Evolutionary conservation across 2,888 invertebrate genomes (phyloP), one percentile per base, ranked within the genome.

Genomic region (Scelioninae gen. 2): DNA sequence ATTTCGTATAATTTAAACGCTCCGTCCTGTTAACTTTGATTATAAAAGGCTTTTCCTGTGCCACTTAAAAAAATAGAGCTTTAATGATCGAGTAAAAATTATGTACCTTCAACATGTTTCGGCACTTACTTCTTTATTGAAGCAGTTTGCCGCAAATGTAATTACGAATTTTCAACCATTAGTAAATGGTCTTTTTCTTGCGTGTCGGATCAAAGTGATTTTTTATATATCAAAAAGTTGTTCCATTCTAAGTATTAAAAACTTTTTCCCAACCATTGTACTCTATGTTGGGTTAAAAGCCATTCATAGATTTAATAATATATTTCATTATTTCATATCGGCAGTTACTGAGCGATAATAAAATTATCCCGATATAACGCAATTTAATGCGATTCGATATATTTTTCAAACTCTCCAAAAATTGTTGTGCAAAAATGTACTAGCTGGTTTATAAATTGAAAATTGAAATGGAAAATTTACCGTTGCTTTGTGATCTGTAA

Each of bases 31-130:
- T 52, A 63, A 52, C 52, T 63, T 52, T 45, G 43, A 63, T 63
- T 63, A 43, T 53, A 53, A 63, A 43, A 63, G 25, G 52, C 43
- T 63, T 43, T 64, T 46, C 11, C 25, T 41, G 19, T 18, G 11
- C 19, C 41, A 64, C 25, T 46, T 55, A 46, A 48, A 64, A 63
- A 63, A 55, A 46, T 19, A 39, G 48, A 33, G 55, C 22, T 64
- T 64, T 64, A 55, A 64, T 46, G 46, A 28, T 15, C 43, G 55
- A 46, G 37, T 64, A 46, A 64, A 55, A 64, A 64, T 64, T 53
- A 64, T 55, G 46, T 64, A 46, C 18, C 25, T 64, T 53, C 53
- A 55, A 37, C 45, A 37, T 64, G 64, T 64, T 64, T 55, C 53
- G 37, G 35, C 33, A 45, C 55, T 64, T 46, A 46, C 41, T 53